Conservation (phyloP, 2,113 vertebrate species). For the Hymenochirus boettgeri region DNA sequence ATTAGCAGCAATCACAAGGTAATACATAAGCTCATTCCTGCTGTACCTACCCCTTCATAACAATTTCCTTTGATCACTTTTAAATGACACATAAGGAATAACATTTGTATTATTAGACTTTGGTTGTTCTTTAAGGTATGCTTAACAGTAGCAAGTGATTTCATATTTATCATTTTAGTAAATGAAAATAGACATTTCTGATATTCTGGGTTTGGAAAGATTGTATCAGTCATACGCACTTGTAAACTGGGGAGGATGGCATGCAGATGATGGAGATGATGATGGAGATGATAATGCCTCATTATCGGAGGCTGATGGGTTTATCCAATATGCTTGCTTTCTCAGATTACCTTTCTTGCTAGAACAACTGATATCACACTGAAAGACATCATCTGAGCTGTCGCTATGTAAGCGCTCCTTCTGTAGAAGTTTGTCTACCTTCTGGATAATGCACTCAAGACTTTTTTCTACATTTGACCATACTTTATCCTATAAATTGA, state of each 20-base stretch:
- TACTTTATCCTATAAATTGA: conserved; percentile 82
- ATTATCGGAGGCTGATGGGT: conserved; percentile 66
- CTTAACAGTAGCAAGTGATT: too few relatives aligned
- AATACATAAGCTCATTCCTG: too few relatives aligned
- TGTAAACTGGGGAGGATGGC: conserved; percentile 64
- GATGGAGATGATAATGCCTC: conserved; percentile 47
- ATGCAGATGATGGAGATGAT: conserved; percentile 65
- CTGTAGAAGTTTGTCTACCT: conserved; percentile 93
- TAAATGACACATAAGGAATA: too few relatives aligned
- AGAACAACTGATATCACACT: conserved; percentile 61
- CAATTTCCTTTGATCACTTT: too few relatives aligned
- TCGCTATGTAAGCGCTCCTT: conserved; percentile 76
- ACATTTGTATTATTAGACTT: too few relatives aligned
- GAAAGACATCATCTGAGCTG: conserved; percentile 74
- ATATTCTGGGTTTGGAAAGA: conserved; percentile 13
- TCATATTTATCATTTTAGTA: too few relatives aligned
- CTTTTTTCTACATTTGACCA: conserved; percentile 97
- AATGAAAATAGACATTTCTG: not conserved
- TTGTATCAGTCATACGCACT: conserved; percentile 69
- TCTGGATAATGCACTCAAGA: conserved; percentile 94
- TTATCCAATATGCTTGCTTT: conserved; percentile 89
- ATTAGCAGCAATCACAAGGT: too few relatives aligned
- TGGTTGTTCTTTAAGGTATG: too few relatives aligned
- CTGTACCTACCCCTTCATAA: too few relatives aligned
- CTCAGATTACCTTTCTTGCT: conserved; percentile 87